phyloP scores from a whole-genome alignment of 2,888 invertebrate species.

The Auanema freiburgensis region DNA sequence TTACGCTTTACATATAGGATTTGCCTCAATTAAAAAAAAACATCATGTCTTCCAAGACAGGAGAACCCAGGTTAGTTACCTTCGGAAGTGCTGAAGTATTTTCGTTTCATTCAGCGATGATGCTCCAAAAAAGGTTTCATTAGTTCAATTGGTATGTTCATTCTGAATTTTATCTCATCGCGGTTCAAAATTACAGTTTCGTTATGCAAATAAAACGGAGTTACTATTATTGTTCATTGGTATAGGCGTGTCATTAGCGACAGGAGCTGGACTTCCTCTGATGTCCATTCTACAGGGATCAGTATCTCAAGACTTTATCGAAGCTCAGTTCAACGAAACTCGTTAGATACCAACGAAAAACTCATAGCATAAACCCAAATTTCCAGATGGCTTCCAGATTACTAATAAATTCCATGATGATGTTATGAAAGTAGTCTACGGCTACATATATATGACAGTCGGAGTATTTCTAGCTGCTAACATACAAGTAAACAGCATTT shows the following conservation, averaged over 20 bases:
- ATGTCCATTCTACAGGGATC: slow-evolving; percentile 50
- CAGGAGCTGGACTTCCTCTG: slow-evolving; percentile 49
- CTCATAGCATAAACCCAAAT: background rate
- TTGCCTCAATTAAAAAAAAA: too few relatives aligned
- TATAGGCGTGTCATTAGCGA: slow-evolving; percentile 33
- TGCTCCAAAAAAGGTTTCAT: slow-evolving; percentile 8
- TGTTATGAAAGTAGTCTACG: slow-evolving; percentile 45
- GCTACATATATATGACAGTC: slow-evolving; percentile 43
- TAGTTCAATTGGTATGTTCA: slow-evolving; percentile 8
- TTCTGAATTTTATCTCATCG: background rate
- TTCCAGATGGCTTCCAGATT: slow-evolving; percentile 5
- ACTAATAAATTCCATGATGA: slow-evolving; percentile 35
- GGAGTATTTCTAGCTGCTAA: slow-evolving; percentile 43
- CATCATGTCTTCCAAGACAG: too few relatives aligned
- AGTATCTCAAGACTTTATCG: slow-evolving; percentile 42
- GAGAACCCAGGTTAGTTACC: too few relatives aligned
- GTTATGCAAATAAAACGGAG: slow-evolving; percentile 43
- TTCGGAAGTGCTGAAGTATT: too few relatives aligned
- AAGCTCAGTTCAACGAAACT: slow-evolving; percentile 25
- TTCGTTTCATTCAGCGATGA: background rate
- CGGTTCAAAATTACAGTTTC: slow-evolving; percentile 37
- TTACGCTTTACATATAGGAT: too few relatives aligned
- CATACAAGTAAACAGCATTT: slow-evolving; percentile 21
- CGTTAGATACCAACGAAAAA: background rate
- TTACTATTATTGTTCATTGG: slow-evolving; percentile 39